Conservation (phyloP, 2,113 vertebrate genomes). For the Laticauda laticaudata region DNA sequence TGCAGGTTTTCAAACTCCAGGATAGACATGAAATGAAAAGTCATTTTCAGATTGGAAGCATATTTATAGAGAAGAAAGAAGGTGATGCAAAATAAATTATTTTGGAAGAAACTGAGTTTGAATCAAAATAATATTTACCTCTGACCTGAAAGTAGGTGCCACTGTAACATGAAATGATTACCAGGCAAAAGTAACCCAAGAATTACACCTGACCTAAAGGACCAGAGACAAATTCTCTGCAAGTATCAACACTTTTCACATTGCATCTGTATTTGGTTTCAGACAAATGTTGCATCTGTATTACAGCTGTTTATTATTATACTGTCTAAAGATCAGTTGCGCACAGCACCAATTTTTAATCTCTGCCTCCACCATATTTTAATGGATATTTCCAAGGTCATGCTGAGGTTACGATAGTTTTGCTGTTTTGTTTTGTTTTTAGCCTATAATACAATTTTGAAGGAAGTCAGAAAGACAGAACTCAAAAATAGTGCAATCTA, state of each 20-base stretch:
- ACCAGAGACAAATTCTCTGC: background rate
- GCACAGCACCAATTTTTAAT: conserved; percentile 15
- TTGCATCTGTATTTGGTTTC: conserved; percentile 10
- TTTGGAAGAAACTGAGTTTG: background rate
- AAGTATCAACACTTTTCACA: background rate
- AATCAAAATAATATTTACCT: background rate
- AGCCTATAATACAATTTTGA: background rate
- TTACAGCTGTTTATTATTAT: conserved; percentile 21
- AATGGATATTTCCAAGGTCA: conserved; percentile 8
- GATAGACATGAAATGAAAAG: background rate
- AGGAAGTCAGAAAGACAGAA: background rate
- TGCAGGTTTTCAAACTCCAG: background rate
- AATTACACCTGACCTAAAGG: conserved; percentile 1
- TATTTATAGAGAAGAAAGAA: background rate
- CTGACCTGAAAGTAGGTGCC: background rate
- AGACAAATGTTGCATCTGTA: background rate
- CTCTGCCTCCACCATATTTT: conserved; percentile 1
- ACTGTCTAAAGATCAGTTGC: background rate
- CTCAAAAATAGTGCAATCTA: background rate
- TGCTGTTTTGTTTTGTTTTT: background rate
- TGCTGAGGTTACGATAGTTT: background rate
- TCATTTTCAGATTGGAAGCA: background rate
- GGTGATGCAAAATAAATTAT: background rate
- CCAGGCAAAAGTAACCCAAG: background rate
- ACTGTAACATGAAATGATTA: conserved; percentile 12